Percentiles rank a stretch among this genome's conserved stretches.
These are phyloP conservation scores for Aphelinus atriplicis DNA, from an alignment of 1,140 invertebrate genomes.

Conservation along the genomic window DNA sequence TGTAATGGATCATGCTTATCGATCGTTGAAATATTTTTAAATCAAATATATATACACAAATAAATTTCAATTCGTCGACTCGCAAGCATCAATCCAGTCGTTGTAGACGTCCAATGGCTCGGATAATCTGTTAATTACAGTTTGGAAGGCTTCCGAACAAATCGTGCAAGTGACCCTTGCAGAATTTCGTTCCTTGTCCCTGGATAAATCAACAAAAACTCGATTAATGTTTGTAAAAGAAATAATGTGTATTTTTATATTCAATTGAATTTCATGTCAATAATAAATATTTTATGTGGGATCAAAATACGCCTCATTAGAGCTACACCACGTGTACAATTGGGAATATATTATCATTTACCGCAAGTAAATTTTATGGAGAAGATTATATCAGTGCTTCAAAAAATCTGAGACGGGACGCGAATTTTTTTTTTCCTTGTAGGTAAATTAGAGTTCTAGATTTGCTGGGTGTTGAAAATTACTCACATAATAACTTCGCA, in stretches of 20 bases:
- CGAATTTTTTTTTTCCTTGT: too few species aligned
- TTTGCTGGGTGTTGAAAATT: neutral
- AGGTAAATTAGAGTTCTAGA: too few species aligned
- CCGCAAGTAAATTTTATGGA: too few species aligned
- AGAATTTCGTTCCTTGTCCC: conserved; percentile 92
- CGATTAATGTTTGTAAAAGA: neutral
- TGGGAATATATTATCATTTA: too few species aligned
- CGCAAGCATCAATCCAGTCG: conserved; percentile 99
- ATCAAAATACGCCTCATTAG: too few species aligned
- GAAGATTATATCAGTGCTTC: too few species aligned
- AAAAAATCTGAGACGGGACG: too few species aligned
- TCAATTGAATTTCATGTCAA: conserved; percentile 4
- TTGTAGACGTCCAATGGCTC: conserved; percentile 99
- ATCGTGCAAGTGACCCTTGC: conserved; percentile 94
- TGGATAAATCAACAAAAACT: conserved; percentile 66
- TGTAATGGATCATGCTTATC: too few species aligned
- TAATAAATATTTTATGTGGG: neutral
- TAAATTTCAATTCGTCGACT: conserved; percentile 80
- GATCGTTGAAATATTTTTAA: too few species aligned
- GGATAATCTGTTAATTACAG: conserved; percentile 94
- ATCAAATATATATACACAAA: too few species aligned
- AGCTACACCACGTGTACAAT: too few species aligned
- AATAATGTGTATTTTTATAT: too few species aligned
- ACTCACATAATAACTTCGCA: conserved; percentile 99
- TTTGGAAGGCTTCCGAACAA: conserved; percentile 97